These are phyloP conservation scores for Orgyia antiqua DNA, from an alignment of 2,888 invertebrate genomes.

Conservation along the genomic window DNA sequence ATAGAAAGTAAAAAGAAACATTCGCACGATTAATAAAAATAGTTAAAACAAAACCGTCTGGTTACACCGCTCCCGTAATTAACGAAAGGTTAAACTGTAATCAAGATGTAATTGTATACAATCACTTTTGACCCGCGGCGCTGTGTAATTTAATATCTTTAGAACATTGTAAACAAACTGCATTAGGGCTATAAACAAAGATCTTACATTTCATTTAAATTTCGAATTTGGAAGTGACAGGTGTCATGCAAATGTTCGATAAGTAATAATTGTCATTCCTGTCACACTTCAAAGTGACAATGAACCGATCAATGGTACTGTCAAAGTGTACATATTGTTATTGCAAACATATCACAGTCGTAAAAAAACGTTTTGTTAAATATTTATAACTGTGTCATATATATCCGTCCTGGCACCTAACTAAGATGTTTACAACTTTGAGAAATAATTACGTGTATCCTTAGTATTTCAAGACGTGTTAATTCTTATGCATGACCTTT, in stretches of 20 bases:
- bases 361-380: slow-evolving; percentile 13
- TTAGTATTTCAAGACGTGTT: no score
- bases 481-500: no score
- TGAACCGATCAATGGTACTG: slow-evolving; percentile 23
- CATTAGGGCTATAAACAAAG: slow-evolving; percentile 22
- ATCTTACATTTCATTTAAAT: slow-evolving; percentile 7
- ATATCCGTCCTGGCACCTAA: not conserved
- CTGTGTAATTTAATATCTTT: slow-evolving; percentile 48
- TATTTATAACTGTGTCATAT: slow-evolving; percentile 12
- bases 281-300: slow-evolving; percentile 24
- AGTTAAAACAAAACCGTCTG: slow-evolving; percentile 28
- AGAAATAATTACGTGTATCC: no score
- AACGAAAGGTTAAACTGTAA: slow-evolving; percentile 54
- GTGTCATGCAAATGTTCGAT: slow-evolving; percentile 19
- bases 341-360: slow-evolving; percentile 10
- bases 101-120: slow-evolving; percentile 56
- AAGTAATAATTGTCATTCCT: slow-evolving; percentile 20
- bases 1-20: slow-evolving; percentile 6
- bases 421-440: no score
- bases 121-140: slow-evolving; percentile 45
- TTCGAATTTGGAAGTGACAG: slow-evolving; percentile 21
- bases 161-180: slow-evolving; percentile 37
- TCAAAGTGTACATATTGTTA: slow-evolving; percentile 22
- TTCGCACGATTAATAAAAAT: slow-evolving; percentile 31
- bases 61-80: slow-evolving; percentile 41